Conservation (phyloP, 1,140 invertebrate species). For the Agraylea sexmaculata region DNA sequence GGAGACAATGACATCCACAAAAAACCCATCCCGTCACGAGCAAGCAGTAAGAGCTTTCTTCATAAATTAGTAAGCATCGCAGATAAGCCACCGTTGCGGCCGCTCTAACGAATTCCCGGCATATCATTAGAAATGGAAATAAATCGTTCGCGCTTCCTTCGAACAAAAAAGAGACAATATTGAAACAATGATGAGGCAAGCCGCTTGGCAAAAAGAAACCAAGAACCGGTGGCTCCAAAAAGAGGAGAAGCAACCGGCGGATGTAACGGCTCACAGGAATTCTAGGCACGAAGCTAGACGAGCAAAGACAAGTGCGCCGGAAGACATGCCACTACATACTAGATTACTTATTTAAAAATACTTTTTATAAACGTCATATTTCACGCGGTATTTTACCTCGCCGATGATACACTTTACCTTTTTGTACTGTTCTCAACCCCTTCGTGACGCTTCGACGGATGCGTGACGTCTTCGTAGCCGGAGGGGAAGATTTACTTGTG, state of each 20-base stretch:
- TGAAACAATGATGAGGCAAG: slow-evolving; percentile 2
- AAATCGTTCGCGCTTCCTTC: slow-evolving; percentile 7
- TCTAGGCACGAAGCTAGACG: slow-evolving; percentile 5
- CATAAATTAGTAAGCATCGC: no score
- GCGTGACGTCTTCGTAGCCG: no score
- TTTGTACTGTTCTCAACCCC: no score
- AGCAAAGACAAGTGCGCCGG: no score
- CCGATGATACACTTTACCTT: no score
- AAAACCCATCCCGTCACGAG: background rate
- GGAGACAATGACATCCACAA: background rate
- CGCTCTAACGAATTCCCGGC: background rate
- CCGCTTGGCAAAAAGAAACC: background rate
- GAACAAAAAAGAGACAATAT: slow-evolving; percentile 1
- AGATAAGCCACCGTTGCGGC: slow-evolving; percentile 1
- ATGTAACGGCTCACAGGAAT: slow-evolving; percentile 12
- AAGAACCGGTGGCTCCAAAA: no score
- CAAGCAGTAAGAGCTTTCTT: slow-evolving; percentile 4
- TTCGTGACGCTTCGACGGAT: no score
- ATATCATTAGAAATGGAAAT: slow-evolving; percentile 3
- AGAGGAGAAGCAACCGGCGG: slow-evolving; percentile 6
- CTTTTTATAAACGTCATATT: no score
- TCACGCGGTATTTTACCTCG: no score
- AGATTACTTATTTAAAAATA: no score
- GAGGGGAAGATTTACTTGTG: no score
- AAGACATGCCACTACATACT: no score